These are phyloP conservation scores for Syrista parreyssii DNA, from an alignment of 2,888 invertebrate genomes.

Conservation along the genomic window DNA sequence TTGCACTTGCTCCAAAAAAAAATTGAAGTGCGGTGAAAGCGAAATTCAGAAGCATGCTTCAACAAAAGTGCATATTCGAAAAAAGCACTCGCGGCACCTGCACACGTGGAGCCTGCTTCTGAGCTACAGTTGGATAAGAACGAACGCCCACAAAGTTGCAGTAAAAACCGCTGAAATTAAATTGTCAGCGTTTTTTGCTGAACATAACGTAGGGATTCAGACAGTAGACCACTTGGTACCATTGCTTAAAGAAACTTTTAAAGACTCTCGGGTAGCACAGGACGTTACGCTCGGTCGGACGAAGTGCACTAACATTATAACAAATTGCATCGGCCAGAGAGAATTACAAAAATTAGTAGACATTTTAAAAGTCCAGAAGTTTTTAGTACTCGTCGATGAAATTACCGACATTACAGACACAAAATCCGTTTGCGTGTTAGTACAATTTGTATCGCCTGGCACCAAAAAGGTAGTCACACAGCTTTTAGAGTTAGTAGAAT, in stretches of 20 bases:
- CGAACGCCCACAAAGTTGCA: not conserved
- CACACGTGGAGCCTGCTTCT: too few species aligned
- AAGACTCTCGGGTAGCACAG: slow-evolving; percentile 19
- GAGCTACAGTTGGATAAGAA: too few species aligned
- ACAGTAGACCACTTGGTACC: slow-evolving; percentile 27
- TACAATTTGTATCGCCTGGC: slow-evolving; percentile 11
- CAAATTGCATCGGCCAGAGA: slow-evolving; percentile 7
- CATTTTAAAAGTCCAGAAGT: too few species aligned
- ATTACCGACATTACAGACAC: slow-evolving; percentile 1
- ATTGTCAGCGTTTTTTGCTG: slow-evolving; percentile 28
- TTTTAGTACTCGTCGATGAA: too few species aligned
- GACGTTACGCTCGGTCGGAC: slow-evolving; percentile 18
- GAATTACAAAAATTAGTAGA: not conserved
- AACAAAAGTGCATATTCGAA: too few species aligned
- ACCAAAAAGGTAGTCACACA: slow-evolving; percentile 8
- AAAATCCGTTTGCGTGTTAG: slow-evolving; percentile 8
- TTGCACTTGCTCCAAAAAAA: slow-evolving; percentile 2
- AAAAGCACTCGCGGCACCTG: too few species aligned
- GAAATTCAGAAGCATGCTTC: too few species aligned
- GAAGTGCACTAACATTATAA: slow-evolving; percentile 12
- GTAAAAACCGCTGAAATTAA: slow-evolving; percentile 29
- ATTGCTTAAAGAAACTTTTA: slow-evolving; percentile 23
- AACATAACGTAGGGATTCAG: slow-evolving; percentile 33
- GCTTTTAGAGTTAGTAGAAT: slow-evolving; percentile 18
- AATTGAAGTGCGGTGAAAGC: not conserved